Conservation (phyloP, 2,113 vertebrate species). For the Plectropomus leopardus region DNA sequence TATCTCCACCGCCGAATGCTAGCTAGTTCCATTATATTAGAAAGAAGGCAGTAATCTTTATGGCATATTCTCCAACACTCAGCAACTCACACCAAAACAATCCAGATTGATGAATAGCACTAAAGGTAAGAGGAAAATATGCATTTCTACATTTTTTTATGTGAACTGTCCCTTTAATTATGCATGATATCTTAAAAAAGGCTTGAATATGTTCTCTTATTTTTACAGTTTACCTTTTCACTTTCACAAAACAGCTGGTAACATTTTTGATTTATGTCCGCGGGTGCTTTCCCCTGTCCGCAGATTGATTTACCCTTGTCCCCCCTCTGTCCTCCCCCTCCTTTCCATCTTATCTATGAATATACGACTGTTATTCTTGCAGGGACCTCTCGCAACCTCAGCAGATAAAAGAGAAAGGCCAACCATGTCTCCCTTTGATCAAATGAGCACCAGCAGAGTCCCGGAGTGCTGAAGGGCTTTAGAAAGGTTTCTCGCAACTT, state of each 20-base stretch:
- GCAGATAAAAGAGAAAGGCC: conserved; percentile 49
- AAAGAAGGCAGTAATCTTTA: no score
- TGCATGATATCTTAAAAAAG: not conserved
- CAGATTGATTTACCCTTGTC: conserved; percentile 13
- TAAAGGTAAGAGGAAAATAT: no score
- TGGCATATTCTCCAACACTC: no score
- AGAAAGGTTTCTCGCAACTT: conserved; percentile 56
- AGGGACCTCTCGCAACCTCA: conserved; percentile 39
- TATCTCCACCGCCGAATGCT: no score
- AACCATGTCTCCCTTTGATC: conserved; percentile 54
- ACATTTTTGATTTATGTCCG: conserved; percentile 26
- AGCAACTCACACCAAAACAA: no score
- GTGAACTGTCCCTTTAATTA: not conserved
- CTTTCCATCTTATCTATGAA: conserved; percentile 42
- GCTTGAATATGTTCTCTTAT: not conserved
- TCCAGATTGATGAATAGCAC: no score
- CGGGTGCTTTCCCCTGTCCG: not conserved
- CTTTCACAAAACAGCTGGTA: not conserved
- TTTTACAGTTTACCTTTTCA: conserved; percentile 8
- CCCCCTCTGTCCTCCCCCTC: not conserved
- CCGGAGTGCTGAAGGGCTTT: conserved; percentile 39
- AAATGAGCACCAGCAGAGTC: conserved; percentile 35
- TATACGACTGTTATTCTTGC: conserved; percentile 21
- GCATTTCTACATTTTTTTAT: no score
- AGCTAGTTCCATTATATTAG: no score